Base-by-base conservation (phyloP, 1,140 invertebrate species). In the Geopemphigus sp. region DNA sequence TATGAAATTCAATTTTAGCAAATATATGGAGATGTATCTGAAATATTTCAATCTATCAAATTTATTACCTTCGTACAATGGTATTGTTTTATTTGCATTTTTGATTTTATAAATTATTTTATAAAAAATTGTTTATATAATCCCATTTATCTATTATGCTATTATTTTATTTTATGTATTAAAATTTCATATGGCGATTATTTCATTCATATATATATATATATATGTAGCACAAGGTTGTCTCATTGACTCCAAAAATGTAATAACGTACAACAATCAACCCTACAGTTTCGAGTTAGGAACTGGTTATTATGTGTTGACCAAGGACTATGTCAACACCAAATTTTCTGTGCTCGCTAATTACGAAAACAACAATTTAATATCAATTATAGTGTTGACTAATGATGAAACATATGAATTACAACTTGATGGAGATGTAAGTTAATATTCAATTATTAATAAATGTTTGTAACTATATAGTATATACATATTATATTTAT, bases 321-420 rank as follows among this genome's bases (percentile, higher is more conserved):
- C 54, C 0, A 57, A 76, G 1, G 72, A 76, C 57, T 76, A 17
- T 17, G 19, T 39, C 24, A 59, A 76, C 32, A 39, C 39, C 5
- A 76, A 59, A 24, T 76, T 76, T 50, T 45, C 54, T n/a, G 56
- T 76, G 57, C 29, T 76, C n/a, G 54, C 29, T 4, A 24, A 59
- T 59, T 76, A 76, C n/a, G 2, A 59, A 2, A 1, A 59, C 1
- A 76, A 59, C 5, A 22, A 17, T 45, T 50, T 76, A 39, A 50
- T 8, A 45, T 59, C 56, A 8, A 24, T 76, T 19, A 15, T 32
- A 6, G 6, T 76, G 12, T 57, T 19, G 15, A 45, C 4, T 59
- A 59, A 76, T 17, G 32, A n/a, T 1, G 29, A 76, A 24, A 76
- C 14, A 45, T 76, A 57, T 1, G 14, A 4, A 24, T 14, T 76